Conservation (phyloP, 2,797 vertebrate species). For the Chelonia mydas region DNA sequence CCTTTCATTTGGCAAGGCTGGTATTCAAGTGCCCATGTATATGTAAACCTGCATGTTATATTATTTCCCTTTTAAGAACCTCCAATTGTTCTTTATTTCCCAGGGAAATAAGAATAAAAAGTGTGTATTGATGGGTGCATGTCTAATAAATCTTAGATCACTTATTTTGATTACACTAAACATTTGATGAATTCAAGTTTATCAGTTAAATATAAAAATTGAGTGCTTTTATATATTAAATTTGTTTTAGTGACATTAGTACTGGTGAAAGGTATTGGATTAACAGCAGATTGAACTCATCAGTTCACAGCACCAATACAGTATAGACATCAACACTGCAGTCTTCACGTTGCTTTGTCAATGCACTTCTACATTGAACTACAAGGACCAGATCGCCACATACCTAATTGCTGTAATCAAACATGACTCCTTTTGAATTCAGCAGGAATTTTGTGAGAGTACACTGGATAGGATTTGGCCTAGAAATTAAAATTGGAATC, state of each 20-base stretch:
- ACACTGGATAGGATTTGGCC: background rate
- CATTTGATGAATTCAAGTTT: background rate
- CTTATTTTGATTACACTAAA: constrained; percentile 1
- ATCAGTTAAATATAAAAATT: background rate
- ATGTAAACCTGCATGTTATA: background rate
- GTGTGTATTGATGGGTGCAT: background rate
- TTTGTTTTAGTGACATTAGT: background rate
- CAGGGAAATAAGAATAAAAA: background rate
- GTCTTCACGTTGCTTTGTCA: background rate
- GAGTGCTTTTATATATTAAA: background rate
- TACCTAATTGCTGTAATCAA: background rate
- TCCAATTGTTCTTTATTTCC: background rate
- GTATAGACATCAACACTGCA: background rate
- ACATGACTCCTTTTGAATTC: background rate
- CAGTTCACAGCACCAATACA: background rate
- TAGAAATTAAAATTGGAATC: background rate
- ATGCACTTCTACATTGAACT: background rate
- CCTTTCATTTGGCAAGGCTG: background rate
- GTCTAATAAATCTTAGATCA: constrained; percentile 14
- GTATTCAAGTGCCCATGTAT: accelerated
- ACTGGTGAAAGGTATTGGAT: background rate
- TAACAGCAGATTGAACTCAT: background rate
- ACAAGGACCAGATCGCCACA: background rate
- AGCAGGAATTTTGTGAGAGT: background rate
- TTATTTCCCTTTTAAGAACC: background rate